Evolutionary conservation across 2,888 invertebrate genomes (phyloP), one percentile per base, ranked within the genome.

Genomic region (Stenoptilia bipunctidactyla): DNA sequence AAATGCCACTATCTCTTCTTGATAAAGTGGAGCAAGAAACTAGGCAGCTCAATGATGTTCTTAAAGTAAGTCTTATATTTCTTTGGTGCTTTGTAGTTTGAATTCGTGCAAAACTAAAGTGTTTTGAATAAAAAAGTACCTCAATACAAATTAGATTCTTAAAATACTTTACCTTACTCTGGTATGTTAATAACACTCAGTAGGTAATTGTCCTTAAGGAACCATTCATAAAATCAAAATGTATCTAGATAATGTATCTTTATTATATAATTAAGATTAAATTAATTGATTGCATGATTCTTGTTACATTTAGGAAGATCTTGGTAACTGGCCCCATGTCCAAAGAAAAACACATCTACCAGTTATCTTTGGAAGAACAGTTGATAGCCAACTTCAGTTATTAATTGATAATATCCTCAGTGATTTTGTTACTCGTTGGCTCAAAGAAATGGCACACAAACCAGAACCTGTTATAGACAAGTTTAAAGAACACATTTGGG

Each of bases 381-480:
- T 96, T 27, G 96, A 96, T 60, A 89, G 91, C 53, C 89, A 93
- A 48, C 69, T 96, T 15, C 93, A 94, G 57, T 91, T 94, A 63
- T 83, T 96, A 33, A 85, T 95, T 50, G 94, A 95, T 65, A 88
- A 92, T 64, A 79, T 91, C 27, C 82, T 93, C 34, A 83, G 92
- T 54, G 95, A 96, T 67, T 94, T 92, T 75, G 87, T 96, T 44
- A 79, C 89, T 15, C 85, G 87, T 39, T 95, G 94, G 92, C 76
- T 95, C 36, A 88, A 86, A 34, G 88, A 90, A 46, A 73, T 91
- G n/a, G 86, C 89, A 4, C 87, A 89, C 43, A 88, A 88, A 55
- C 88, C 90, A 0, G 89, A 89, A 46, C 79, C 88, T 37, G 84
- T 89, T 39, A 85, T 86, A 45, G 88, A 86, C 52, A 87, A 86